A percentile compares a stretch with the other conserved stretches of the same genome.
phyloP scores from a whole-genome alignment of 2,797 vertebrate species.

The Clarias pachynema region DNA sequence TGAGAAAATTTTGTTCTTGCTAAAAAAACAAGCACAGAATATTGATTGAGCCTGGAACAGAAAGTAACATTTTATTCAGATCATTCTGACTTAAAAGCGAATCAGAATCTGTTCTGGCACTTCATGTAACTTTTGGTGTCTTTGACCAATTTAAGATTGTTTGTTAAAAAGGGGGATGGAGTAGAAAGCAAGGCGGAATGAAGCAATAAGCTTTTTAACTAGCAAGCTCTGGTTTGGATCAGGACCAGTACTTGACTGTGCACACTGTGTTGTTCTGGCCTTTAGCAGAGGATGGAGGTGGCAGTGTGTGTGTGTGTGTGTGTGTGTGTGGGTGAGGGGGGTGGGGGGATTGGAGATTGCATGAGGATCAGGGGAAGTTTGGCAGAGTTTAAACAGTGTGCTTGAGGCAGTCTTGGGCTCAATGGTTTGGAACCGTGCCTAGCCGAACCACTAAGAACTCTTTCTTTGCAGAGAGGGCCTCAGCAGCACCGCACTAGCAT shows the following conservation, averaged over 20 bases:
- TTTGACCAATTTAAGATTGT: slow-evolving; percentile 36
- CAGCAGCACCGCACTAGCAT: slow-evolving; percentile 47
- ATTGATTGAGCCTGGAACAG: not conserved
- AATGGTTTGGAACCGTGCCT: slow-evolving; percentile 59
- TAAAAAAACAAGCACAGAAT: not conserved
- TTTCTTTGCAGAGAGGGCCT: slow-evolving; percentile 58
- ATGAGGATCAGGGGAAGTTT: slow-evolving; percentile 16
- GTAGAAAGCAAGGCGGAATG: slow-evolving; percentile 34
- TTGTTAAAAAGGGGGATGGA: slow-evolving; percentile 24
- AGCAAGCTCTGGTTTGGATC: slow-evolving; percentile 66
- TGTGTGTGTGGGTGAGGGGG: not conserved
- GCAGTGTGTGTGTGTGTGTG: not conserved
- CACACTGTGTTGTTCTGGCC: slow-evolving; percentile 67
- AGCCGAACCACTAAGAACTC: slow-evolving; percentile 59
- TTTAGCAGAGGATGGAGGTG: slow-evolving; percentile 52
- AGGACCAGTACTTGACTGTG: slow-evolving; percentile 67
- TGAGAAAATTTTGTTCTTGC: not conserved
- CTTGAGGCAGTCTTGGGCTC: slow-evolving; percentile 50
- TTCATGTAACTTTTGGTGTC: not conserved
- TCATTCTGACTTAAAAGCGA: slow-evolving; percentile 15
- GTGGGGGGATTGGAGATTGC: slow-evolving; percentile 20
- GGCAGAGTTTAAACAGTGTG: slow-evolving; percentile 42
- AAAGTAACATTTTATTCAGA: not conserved
- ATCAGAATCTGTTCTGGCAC: slow-evolving; percentile 28
- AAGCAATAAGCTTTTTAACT: slow-evolving; percentile 50